Evolutionary conservation across 1,140 invertebrate species (phyloP).

Genomic region (Cepaea nemoralis): DNA sequence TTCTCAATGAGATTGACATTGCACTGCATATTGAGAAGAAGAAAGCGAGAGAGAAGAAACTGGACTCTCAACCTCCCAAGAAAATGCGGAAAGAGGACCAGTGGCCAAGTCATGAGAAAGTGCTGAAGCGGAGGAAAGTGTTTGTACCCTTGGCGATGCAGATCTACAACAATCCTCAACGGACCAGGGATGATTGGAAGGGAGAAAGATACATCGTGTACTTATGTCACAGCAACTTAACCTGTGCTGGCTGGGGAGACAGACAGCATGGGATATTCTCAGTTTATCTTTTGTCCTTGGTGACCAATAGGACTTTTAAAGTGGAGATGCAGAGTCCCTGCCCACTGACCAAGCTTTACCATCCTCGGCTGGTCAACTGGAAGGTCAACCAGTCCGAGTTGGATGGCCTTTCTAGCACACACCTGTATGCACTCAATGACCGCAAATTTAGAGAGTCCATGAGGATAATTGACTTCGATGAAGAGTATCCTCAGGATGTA

Average conservation of each 20-base stretch:
- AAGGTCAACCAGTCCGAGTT: constrained; percentile 43
- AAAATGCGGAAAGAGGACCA: constrained; percentile 32
- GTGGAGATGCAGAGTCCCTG: constrained; percentile 51
- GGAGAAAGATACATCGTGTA: constrained; percentile 51
- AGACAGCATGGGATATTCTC: constrained; percentile 53
- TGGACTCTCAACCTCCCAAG: background rate
- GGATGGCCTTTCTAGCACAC: constrained; percentile 39
- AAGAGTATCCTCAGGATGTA: constrained; percentile 51
- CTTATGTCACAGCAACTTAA: constrained; percentile 43
- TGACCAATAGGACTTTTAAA: constrained; percentile 50
- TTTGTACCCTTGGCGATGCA: constrained; percentile 27
- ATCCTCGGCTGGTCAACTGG: constrained; percentile 50
- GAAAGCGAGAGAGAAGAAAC: background rate
- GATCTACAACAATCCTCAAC: constrained; percentile 31
- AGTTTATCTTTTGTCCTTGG: constrained; percentile 50
- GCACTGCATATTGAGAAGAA: constrained; percentile 32
- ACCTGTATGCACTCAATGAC: constrained; percentile 49
- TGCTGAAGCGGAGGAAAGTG: constrained; percentile 12
- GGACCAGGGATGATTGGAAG: constrained; percentile 25
- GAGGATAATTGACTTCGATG: constrained; percentile 46
- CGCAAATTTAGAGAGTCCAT: constrained; percentile 46
- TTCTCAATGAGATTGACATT: constrained; percentile 37
- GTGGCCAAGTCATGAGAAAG: constrained; percentile 38
- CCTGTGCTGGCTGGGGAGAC: constrained; percentile 56
- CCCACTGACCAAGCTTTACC: constrained; percentile 45